Conservation (phyloP, 2,888 invertebrate genomes). For the Acanthosepion esculentum region DNA sequence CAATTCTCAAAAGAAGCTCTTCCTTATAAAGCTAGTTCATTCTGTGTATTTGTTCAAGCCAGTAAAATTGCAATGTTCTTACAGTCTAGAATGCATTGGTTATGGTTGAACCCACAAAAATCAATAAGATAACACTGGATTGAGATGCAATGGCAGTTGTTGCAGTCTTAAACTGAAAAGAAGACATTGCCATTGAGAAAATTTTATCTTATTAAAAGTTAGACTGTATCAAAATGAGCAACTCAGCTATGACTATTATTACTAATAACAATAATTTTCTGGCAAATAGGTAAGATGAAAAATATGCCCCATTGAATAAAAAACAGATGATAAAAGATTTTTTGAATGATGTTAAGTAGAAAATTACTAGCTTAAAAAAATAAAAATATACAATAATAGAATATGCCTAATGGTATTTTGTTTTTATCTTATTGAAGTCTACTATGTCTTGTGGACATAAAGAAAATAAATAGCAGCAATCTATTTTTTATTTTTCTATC, state of each 20-base stretch:
- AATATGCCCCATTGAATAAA: background rate
- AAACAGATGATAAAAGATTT: background rate
- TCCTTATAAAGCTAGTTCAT: slow-evolving; percentile 8
- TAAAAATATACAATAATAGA: background rate
- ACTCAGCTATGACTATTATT: background rate
- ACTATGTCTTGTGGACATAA: background rate
- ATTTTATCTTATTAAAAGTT: background rate
- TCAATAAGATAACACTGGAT: background rate
- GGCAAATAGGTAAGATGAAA: too few relatives aligned
- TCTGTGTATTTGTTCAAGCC: background rate
- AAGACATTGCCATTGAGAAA: background rate
- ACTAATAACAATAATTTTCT: background rate
- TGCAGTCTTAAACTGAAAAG: background rate
- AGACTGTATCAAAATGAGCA: background rate
- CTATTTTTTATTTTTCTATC: background rate
- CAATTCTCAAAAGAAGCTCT: background rate
- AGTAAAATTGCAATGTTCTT: slow-evolving; percentile 2
- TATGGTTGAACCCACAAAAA: background rate
- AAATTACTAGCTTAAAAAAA: background rate
- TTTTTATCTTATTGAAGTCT: background rate
- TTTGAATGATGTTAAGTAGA: background rate
- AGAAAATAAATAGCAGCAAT: too few relatives aligned
- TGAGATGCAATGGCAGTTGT: background rate
- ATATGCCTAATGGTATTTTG: background rate
- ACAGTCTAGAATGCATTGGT: background rate